A percentile compares a stretch with the other conserved stretches of the same genome.
Evolutionary conservation across 1,140 invertebrate species (phyloP).

Genomic region (Pygmarrhopalites habei): DNA sequence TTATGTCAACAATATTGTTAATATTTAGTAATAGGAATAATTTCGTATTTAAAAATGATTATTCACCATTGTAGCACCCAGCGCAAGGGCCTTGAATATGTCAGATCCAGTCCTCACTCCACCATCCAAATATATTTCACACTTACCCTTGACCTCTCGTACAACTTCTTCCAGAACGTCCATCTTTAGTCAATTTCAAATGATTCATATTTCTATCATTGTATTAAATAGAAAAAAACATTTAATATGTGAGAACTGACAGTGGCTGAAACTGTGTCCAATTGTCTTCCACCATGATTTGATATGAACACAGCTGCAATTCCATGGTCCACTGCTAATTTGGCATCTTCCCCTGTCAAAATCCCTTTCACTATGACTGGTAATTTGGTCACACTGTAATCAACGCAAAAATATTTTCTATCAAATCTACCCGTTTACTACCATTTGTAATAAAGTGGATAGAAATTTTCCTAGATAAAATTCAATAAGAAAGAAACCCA

Average conservation of each 20-base stretch:
- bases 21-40: no score
- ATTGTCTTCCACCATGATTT: constrained; percentile 83
- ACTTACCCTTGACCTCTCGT: constrained; percentile 43
- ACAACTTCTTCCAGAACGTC: constrained; percentile 37
- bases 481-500: no score
- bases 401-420: no score
- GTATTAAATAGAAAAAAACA: no score
- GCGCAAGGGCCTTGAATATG: constrained; percentile 81
- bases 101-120: constrained; percentile 78
- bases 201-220: no score
- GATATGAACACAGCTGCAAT: constrained; percentile 72
- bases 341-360: constrained; percentile 76
- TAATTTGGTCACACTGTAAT: constrained; percentile 53
- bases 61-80: constrained; percentile 80
- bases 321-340: constrained; percentile 63
- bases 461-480: no score
- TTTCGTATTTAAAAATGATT: no score
- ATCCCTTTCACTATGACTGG: constrained; percentile 87
- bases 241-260: constrained; percentile 47
- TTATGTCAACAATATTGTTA: no score
- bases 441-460: no score
- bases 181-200: constrained; percentile 20
- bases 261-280: constrained; percentile 72
- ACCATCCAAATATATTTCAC: constrained; percentile 79
- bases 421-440: background rate